A percentile compares a stretch with the other conserved stretches of the same genome.
These are phyloP conservation scores for Pelobates cultripes DNA, from an alignment of 2,797 vertebrate genomes.

Conservation along the genomic window DNA sequence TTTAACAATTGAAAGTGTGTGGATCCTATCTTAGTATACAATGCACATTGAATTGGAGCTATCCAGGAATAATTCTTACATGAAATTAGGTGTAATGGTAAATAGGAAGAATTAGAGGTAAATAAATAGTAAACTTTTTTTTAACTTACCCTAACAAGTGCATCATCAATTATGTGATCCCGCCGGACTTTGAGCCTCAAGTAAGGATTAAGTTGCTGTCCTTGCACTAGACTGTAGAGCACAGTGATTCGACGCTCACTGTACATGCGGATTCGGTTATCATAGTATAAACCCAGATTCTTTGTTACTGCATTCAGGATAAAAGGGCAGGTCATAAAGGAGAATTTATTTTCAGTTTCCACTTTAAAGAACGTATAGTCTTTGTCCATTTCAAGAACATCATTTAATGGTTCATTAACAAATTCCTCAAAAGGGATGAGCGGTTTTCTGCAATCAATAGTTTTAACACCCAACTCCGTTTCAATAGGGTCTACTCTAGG, in stretches of 20 bases:
- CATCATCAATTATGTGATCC: constrained; percentile 98
- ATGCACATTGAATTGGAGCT: no score
- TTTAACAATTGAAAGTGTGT: no score
- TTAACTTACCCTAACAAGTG: constrained; percentile 91
- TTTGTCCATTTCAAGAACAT: constrained; percentile 99
- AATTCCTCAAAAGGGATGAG: constrained; percentile 96
- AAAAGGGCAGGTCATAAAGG: constrained; percentile 98
- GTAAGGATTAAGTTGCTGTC: constrained; percentile 93
- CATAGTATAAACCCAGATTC: constrained; percentile 96
- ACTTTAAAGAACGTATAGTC: constrained; percentile 99
- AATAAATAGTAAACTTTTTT: neutral
- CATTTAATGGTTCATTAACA: constrained; percentile 94
- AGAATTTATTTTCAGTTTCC: constrained; percentile 96
- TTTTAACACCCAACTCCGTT: constrained; percentile 89
- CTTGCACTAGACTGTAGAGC: constrained; percentile 97
- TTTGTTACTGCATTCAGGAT: constrained; percentile 95
- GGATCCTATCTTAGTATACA: no score
- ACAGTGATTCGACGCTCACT: constrained; percentile 96
- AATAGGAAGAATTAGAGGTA: neutral
- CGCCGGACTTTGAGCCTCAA: constrained; percentile 94
- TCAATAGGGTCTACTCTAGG: constrained; percentile 90
- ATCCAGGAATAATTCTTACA: no score
- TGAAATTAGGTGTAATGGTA: no score
- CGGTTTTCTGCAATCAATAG: constrained; percentile 87
- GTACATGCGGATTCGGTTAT: constrained; percentile 99